Evolutionary conservation across 2,797 vertebrate genomes (phyloP), one percentile per base, ranked within the genome.

Genomic region (Helarctos malayanus): DNA sequence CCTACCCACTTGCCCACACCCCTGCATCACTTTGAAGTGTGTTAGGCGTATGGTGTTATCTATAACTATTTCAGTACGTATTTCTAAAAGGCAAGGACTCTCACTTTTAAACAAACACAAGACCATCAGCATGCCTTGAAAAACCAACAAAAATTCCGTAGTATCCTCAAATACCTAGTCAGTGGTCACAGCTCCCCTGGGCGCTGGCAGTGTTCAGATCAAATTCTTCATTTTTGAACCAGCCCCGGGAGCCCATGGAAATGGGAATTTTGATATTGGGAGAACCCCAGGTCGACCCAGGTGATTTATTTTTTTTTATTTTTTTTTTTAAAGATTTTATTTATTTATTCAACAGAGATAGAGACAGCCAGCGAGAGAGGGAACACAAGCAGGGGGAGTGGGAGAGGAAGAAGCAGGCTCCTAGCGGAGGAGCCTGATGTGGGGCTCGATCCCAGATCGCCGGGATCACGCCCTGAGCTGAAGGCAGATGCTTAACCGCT

Each of bases 121-220:
- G 29, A 38, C 8, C 38, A 56, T 80, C 47, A 85, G 59, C 88
- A 86, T 18, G 41, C 32, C 32, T 21, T 87, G 73, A 49, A 52
- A 88, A 76, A 52, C 5, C 78, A 87, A 83, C 32, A 88, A 52
- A 87, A 94, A 92, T 57, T 80, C 59, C 35, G 81, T n/a, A 32
- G 25, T 45, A 7, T 82, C 11, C 56, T 75, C 85, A 68, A 56
- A 29, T 69, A 49, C 52, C 21, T 57, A 57, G 56, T 47, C 68
- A 45, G 16, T 41, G 7, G 54, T 93, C 29, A 4, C 32, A 41
- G 45, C 35, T 85, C 47, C 57, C 35, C 1, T 4, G 12, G 11
- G 8, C 41, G 59, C 25, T 32, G 38, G 27, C n/a, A 4, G 21
- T 71, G 32, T 49, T 69, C 54, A 81, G 75, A 78, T 78, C 8